Evolutionary conservation across 2,797 vertebrate species (phyloP).

Genomic region (Peromyscus eremicus): DNA sequence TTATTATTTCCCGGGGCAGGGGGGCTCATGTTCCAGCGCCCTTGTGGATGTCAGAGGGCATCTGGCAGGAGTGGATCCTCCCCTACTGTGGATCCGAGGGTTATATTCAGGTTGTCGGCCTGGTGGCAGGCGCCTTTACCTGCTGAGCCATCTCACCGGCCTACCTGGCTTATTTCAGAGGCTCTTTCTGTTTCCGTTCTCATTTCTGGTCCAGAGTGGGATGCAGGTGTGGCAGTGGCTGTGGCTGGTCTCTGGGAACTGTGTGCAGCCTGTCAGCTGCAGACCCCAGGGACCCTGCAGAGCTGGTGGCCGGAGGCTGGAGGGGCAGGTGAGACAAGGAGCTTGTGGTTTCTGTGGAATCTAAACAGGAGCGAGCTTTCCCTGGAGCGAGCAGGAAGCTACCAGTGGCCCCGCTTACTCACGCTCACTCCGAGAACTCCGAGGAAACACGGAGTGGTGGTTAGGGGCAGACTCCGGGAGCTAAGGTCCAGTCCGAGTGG

Average conservation of each 20-base stretch:
- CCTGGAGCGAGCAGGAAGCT: background rate
- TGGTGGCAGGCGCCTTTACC: background rate
- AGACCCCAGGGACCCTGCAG: background rate
- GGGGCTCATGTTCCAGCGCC: background rate
- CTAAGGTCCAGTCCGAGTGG: background rate
- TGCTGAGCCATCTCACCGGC: background rate
- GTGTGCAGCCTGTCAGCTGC: background rate
- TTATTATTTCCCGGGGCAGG: background rate
- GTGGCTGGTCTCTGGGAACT: background rate
- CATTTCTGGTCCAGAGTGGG: slow-evolving; percentile 26
- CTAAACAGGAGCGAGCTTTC: background rate
- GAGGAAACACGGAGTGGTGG: background rate
- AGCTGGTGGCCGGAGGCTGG: background rate
- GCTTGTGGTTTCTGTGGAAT: background rate
- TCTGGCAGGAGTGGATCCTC: background rate
- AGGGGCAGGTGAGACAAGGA: background rate
- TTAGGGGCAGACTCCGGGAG: background rate
- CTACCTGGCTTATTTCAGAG: slow-evolving; percentile 66
- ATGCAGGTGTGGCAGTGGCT: background rate
- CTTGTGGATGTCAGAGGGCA: background rate
- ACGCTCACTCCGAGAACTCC: background rate
- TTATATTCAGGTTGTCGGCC: background rate
- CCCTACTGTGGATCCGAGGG: background rate
- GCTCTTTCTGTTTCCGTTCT: slow-evolving; percentile 56
- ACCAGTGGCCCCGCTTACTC: background rate